Conservation (phyloP, 2,888 invertebrate species). For the Trichopoda pennipes region DNA sequence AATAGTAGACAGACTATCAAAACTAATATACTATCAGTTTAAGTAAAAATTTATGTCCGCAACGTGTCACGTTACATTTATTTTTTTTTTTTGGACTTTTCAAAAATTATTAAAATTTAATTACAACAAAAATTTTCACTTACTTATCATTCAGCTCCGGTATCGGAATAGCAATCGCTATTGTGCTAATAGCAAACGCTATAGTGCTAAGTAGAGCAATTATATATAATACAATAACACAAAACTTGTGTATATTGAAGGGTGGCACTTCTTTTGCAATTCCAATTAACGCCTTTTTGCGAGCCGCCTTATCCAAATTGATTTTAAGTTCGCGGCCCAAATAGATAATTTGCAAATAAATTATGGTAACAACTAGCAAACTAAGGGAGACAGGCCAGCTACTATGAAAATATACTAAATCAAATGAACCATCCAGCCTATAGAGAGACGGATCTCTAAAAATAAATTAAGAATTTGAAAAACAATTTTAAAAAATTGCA, state of each 20-base stretch:
- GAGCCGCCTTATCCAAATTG: neutral
- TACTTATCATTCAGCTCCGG: conserved; percentile 33
- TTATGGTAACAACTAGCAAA: conserved; percentile 32
- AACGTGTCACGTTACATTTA: too few species aligned
- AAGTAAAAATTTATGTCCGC: too few species aligned
- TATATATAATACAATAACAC: neutral
- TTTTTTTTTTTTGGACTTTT: too few species aligned
- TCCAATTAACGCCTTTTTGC: conserved; percentile 1
- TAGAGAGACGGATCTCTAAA: neutral
- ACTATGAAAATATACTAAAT: conserved; percentile 2
- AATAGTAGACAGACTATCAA: too few species aligned
- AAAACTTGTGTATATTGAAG: conserved; percentile 19
- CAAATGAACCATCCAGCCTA: neutral
- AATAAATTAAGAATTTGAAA: neutral
- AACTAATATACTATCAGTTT: too few species aligned
- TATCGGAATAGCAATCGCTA: neutral
- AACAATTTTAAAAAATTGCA: neutral
- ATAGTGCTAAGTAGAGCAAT: neutral
- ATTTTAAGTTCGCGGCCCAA: conserved; percentile 35
- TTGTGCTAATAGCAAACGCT: too few species aligned
- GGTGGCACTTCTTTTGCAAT: neutral
- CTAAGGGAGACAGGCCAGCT: conserved; percentile 22
- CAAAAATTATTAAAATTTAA: too few species aligned
- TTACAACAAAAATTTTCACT: neutral
- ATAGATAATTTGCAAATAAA: conserved; percentile 45